Evolutionary conservation across 2,113 vertebrate genomes (phyloP).

Genomic region (Dipodomys ordii): DNA sequence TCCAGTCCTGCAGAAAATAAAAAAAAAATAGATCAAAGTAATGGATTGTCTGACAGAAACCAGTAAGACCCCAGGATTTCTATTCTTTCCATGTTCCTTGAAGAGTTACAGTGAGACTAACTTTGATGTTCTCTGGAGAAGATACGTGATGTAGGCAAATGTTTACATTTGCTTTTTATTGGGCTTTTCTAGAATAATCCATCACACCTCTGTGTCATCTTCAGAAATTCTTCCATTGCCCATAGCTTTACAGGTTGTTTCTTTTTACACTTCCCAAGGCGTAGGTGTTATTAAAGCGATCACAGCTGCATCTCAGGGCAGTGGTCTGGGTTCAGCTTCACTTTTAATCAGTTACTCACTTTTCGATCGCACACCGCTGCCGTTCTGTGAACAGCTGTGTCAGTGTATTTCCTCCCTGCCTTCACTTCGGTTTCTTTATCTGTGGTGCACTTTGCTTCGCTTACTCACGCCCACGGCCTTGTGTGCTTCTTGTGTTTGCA

Average conservation of each 20-base stretch:
- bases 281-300: constrained; percentile 19
- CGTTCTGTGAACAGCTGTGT: background rate
- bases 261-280: constrained; percentile 10
- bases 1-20: too few relatives aligned
- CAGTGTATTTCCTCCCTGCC: background rate
- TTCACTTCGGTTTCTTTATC: background rate
- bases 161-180: constrained; percentile 47
- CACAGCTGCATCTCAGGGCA: background rate
- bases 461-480: background rate
- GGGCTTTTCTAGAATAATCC: constrained; percentile 8
- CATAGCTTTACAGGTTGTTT: background rate
- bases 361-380: background rate
- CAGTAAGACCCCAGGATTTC: constrained; percentile 2
- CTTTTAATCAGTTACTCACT: background rate
- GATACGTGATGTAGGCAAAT: background rate
- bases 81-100: background rate
- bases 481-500: background rate
- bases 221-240: background rate
- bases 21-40: background rate
- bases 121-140: background rate
- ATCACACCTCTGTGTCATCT: constrained; percentile 34
- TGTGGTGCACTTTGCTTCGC: background rate
- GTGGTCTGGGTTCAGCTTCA: constrained; percentile 38
- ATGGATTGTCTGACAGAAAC: background rate
- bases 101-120: background rate